Conservation (phyloP, 2,888 invertebrate genomes). For the Oscheius sp. region DNA sequence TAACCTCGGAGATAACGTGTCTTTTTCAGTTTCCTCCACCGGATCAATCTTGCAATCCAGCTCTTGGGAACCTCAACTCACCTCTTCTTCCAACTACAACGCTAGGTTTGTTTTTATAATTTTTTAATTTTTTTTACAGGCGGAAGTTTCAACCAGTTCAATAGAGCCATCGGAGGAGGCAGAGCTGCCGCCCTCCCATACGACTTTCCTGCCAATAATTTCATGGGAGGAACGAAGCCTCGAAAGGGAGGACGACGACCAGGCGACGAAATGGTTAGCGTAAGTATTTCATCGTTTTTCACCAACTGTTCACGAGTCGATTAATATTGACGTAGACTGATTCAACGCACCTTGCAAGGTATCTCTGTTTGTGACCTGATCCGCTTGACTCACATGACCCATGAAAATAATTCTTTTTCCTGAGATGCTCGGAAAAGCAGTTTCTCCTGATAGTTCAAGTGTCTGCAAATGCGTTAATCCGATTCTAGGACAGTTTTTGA, state of each 20-base stretch:
- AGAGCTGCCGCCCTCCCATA: conserved; percentile 11
- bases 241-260: conserved; percentile 30
- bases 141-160: conserved; percentile 20
- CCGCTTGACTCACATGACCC: conserved; percentile 19
- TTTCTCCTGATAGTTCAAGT: conserved; percentile 1
- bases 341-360: conserved; percentile 29
- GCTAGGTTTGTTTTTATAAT: conserved; percentile 12
- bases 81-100: conserved; percentile 5
- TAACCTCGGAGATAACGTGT: background rate
- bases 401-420: background rate
- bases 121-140: no score
- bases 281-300: conserved; percentile 1
- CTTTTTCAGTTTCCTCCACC: conserved; percentile 22
- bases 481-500: background rate
- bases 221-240: conserved; percentile 25
- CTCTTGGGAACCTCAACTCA: conserved; percentile 5
- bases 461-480: background rate
- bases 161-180: background rate
- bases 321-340: conserved; percentile 21
- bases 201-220: conserved; percentile 14
- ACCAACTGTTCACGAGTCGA: background rate
- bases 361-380: conserved; percentile 30
- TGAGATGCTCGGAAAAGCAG: background rate
- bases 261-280: conserved; percentile 24
- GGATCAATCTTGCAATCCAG: conserved; percentile 6